These are phyloP conservation scores for Agrenia bidenticulata DNA, from an alignment of 2,888 invertebrate species.

Conservation along the genomic window DNA sequence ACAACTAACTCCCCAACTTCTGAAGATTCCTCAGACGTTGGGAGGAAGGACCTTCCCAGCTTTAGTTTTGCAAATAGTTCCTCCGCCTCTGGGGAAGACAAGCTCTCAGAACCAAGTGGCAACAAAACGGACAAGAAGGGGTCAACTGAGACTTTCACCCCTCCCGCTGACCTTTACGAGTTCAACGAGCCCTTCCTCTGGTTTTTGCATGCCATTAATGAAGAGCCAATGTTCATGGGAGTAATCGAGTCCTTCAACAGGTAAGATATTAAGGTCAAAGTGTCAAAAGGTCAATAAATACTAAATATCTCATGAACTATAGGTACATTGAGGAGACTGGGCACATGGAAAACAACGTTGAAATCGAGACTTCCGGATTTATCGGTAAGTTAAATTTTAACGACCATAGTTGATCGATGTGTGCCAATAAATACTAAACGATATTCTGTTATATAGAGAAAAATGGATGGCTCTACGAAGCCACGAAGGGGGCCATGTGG, in stretches of 20 bases:
- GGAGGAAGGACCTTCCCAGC: slow-evolving; percentile 10
- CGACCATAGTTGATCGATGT: too few species aligned
- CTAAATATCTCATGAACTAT: too few species aligned
- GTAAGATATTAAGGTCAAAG: too few species aligned
- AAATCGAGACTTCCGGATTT: not conserved
- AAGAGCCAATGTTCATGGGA: slow-evolving; percentile 49
- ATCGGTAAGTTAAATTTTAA: too few species aligned
- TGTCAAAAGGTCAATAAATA: too few species aligned
- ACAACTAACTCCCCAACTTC: slow-evolving; percentile 1
- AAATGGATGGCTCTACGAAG: slow-evolving; percentile 21
- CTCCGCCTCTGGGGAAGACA: not conserved
- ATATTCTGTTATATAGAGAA: too few species aligned
- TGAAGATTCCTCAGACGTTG: not conserved
- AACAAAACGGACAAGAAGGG: slow-evolving; percentile 4
- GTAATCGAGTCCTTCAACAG: slow-evolving; percentile 40
- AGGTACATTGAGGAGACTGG: slow-evolving; percentile 36
- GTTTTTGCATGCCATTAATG: slow-evolving; percentile 45
- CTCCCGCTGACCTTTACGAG: slow-evolving; percentile 28
- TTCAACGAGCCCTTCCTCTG: slow-evolving; percentile 47
- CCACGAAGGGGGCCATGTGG: slow-evolving; percentile 23
- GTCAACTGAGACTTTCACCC: slow-evolving; percentile 13
- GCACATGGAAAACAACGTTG: slow-evolving; percentile 25
- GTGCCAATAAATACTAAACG: too few species aligned
- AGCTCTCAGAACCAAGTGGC: not conserved
- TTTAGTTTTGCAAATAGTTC: too few species aligned